Conservation (phyloP, 2,797 vertebrate genomes). For the Eurystomus glaucurus region DNA sequence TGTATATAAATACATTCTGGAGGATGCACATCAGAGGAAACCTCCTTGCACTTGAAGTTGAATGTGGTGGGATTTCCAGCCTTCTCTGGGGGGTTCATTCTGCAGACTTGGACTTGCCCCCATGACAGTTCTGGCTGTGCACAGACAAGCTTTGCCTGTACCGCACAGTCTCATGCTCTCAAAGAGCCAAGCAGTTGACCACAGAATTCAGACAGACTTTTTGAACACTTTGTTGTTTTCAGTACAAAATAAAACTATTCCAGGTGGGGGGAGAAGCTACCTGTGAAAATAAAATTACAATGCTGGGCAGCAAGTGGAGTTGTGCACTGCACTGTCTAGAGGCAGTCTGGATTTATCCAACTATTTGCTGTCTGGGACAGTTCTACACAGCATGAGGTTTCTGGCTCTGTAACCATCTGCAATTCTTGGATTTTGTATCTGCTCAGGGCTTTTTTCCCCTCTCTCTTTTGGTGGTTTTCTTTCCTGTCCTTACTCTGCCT, state of each 20-base stretch:
- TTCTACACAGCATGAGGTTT: slow-evolving; percentile 69
- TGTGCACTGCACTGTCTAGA: slow-evolving; percentile 38
- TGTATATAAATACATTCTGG: not conserved
- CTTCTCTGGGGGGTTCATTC: not conserved
- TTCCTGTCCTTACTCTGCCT: slow-evolving; percentile 33
- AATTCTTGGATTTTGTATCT: slow-evolving; percentile 70
- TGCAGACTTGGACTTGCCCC: not conserved
- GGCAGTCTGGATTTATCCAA: slow-evolving; percentile 44
- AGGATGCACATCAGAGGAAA: not conserved
- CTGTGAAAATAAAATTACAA: slow-evolving; percentile 51
- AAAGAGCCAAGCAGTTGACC: not conserved
- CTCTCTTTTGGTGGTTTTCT: slow-evolving; percentile 63
- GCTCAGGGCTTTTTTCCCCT: slow-evolving; percentile 61
- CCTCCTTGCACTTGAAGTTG: slow-evolving; percentile 1
- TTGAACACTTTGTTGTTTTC: not conserved
- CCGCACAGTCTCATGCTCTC: not conserved
- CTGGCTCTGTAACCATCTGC: slow-evolving; percentile 61
- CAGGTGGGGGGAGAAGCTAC: slow-evolving; percentile 28
- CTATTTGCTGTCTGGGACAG: slow-evolving; percentile 71
- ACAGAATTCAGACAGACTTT: slow-evolving; percentile 13
- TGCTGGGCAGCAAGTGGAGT: not conserved
- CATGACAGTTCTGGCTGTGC: not conserved
- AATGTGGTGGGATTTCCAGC: not conserved
- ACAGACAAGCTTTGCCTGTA: not conserved
- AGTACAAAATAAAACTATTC: not conserved